Base-by-base conservation (phyloP, 2,888 invertebrate genomes). In the Orthonevra nobilis region DNA sequence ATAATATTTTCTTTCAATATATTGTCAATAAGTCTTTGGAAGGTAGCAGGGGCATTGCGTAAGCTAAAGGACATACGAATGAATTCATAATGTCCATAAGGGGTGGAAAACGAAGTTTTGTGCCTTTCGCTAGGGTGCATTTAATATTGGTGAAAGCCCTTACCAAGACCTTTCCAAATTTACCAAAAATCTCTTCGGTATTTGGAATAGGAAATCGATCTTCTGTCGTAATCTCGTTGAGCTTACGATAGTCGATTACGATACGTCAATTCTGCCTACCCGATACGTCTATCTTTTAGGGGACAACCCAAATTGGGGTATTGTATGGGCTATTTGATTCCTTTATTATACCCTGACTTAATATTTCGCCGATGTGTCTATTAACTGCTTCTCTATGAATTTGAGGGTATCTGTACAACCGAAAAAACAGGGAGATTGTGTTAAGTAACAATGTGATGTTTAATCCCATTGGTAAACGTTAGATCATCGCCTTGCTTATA, bases 111-210 rank as follows among this genome's bases (percentile, higher is more conserved):
- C 0, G 83, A 83, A 1, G 83, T 84, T 72, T 84, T 84, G 12
- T 32, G 2, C 7, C 15, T 32, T 17, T 83, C 79, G 9, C 50
- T n/a, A 26, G 40, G 7, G 2, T 73, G 6, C 73, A 84, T 81
- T 3, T 50, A 50, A 3, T 85, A 84, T 52, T 85, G 84, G 19
- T 84, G 83, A 20, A 84, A 85, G 0, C 85, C 84, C 0, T 82
- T 82, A 0, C 83, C 82, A 0, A 84, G 30, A 46, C 84, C 84
- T 81, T 81, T 6, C 84, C 84, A 19, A 85, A 30, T 50, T 84
- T 82, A 19, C 83, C 83, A 17, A n/a, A n/a, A n/a, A n/a, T n/a
- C n/a, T n/a, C n/a, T n/a, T n/a, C n/a, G n/a, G n/a, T n/a, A n/a
- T n/a, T n/a, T n/a, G n/a, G n/a, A n/a, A n/a, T n/a, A n/a, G n/a